Evolutionary conservation across 2,888 invertebrate species (phyloP).

Genomic region (Mantis religiosa): DNA sequence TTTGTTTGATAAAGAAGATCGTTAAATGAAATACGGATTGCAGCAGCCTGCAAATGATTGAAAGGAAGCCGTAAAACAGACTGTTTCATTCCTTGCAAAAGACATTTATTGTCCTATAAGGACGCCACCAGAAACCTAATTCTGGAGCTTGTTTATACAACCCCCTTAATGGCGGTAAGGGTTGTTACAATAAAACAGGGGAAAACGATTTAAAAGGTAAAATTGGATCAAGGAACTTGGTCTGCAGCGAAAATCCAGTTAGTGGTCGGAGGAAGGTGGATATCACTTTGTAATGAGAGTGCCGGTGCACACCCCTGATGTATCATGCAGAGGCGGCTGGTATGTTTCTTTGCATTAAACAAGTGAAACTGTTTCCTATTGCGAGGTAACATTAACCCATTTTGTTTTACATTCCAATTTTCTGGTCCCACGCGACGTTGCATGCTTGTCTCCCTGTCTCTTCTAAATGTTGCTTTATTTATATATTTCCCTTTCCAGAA

Average conservation of each 20-base stretch:
- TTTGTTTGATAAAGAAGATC: too few species aligned
- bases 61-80: background rate
- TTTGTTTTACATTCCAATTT: background rate
- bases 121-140: background rate
- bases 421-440: background rate
- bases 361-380: too few species aligned
- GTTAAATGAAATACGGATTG: too few species aligned
- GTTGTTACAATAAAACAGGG: background rate
- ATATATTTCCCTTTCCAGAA: background rate
- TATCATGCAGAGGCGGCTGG: background rate
- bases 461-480: background rate
- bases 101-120: background rate
- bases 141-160: background rate
- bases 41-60: background rate
- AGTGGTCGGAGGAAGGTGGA: background rate
- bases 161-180: background rate
- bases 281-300: background rate
- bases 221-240: background rate
- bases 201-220: background rate
- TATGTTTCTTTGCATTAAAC: too few species aligned
- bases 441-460: background rate
- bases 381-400: background rate
- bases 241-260: background rate
- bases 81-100: background rate
- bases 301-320: background rate